These are phyloP conservation scores for Heliothis virescens DNA, from an alignment of 1,140 invertebrate species.

Conservation along the genomic window DNA sequence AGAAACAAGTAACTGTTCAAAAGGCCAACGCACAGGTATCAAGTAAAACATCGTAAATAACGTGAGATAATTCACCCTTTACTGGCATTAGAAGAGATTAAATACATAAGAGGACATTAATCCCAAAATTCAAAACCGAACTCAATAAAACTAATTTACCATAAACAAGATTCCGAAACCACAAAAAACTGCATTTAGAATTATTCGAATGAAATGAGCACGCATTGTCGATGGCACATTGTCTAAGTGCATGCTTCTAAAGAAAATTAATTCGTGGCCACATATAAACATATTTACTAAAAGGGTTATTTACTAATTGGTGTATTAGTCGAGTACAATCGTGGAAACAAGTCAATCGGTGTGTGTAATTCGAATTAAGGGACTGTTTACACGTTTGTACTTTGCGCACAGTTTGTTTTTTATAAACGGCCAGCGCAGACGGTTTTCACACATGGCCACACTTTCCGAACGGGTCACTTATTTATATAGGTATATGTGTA, in stretches of 20 bases:
- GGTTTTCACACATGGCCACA: slow-evolving; percentile 81
- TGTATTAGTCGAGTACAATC: slow-evolving; percentile 76
- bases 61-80: slow-evolving; percentile 13
- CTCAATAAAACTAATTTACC: slow-evolving; percentile 57
- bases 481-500: slow-evolving; percentile 58
- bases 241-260: slow-evolving; percentile 66
- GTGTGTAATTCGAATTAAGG: slow-evolving; percentile 83
- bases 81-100: slow-evolving; percentile 22
- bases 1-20: background rate
- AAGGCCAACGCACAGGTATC: background rate
- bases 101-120: slow-evolving; percentile 17
- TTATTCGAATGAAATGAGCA: slow-evolving; percentile 67
- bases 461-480: slow-evolving; percentile 64
- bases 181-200: slow-evolving; percentile 68
- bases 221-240: slow-evolving; percentile 70
- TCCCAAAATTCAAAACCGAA: slow-evolving; percentile 26
- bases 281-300: slow-evolving; percentile 74
- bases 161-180: slow-evolving; percentile 57
- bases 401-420: slow-evolving; percentile 69
- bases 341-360: slow-evolving; percentile 78
- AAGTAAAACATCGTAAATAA: background rate
- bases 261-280: slow-evolving; percentile 69
- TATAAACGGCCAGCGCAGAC: slow-evolving; percentile 68
- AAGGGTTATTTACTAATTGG: slow-evolving; percentile 83
- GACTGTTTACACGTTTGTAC: slow-evolving; percentile 77